These are phyloP conservation scores for Bembecia ichneumoniformis DNA, from an alignment of 2,888 invertebrate genomes.

Conservation along the genomic window DNA sequence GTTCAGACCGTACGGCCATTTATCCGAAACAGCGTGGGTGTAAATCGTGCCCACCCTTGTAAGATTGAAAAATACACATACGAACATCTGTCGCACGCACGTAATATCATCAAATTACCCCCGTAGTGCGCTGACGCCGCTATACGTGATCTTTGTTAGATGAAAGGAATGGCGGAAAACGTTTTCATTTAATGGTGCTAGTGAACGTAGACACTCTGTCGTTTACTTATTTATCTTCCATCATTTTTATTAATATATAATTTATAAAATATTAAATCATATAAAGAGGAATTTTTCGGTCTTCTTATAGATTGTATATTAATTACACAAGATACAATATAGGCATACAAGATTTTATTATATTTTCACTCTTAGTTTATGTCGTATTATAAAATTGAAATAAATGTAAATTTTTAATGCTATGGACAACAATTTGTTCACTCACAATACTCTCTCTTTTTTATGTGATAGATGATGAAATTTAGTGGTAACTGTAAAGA, in stretches of 20 bases:
- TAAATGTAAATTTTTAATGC: no score
- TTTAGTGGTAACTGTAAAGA: no score
- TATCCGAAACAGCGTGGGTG: conserved; percentile 3
- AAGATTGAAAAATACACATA: conserved; percentile 45
- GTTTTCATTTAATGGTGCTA: conserved; percentile 13
- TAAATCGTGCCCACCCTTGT: conserved; percentile 15
- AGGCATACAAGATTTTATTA: no score
- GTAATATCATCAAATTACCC: conserved; percentile 54
- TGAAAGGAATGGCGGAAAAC: conserved; percentile 21
- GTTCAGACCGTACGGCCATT: conserved; percentile 7
- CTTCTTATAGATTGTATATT: no score
- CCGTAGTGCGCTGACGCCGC: conserved; percentile 24
- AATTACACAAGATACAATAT: no score
- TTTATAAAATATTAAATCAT: no score
- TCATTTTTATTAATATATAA: not conserved
- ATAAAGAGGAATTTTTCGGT: no score
- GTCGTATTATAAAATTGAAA: no score
- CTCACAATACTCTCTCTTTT: no score
- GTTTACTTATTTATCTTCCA: not conserved
- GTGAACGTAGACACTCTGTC: not conserved
- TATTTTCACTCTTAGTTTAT: no score
- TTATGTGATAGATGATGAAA: no score
- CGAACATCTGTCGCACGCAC: conserved; percentile 39
- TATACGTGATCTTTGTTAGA: conserved; percentile 41
- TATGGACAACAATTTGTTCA: no score